phyloP scores from a whole-genome alignment of 2,888 invertebrate genomes.

The Tetheella fluctuosa region DNA sequence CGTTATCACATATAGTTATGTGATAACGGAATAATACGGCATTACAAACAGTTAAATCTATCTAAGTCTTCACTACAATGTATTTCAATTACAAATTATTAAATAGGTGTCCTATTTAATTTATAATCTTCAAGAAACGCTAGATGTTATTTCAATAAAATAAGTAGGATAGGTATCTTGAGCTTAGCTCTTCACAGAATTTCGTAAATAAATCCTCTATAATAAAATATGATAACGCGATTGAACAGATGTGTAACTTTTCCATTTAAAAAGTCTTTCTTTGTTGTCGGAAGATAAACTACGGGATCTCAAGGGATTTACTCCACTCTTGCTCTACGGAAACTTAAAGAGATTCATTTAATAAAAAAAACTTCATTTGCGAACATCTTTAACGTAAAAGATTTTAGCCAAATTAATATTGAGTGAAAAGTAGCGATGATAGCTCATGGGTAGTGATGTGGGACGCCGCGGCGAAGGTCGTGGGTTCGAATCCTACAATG shows the following conservation, averaged over 20 bases:
- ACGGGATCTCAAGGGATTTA: constrained; percentile 44
- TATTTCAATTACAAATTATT: too few relatives aligned
- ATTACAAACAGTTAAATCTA: too few relatives aligned
- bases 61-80: too few relatives aligned
- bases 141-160: neutral
- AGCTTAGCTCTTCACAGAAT: neutral
- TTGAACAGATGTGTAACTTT: constrained; percentile 34
- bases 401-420: neutral
- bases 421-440: too few relatives aligned
- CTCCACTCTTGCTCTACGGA: constrained; percentile 23
- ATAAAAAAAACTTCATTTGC: neutral
- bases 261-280: constrained; percentile 41
- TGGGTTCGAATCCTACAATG: too few relatives aligned
- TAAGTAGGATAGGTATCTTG: neutral
- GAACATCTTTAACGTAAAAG: neutral
- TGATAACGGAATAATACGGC: too few relatives aligned
- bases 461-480: too few relatives aligned
- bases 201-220: neutral
- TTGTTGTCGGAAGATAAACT: constrained; percentile 50
- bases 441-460: too few relatives aligned
- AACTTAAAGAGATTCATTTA: neutral
- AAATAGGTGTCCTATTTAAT: too few relatives aligned
- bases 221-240: constrained; percentile 26
- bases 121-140: neutral
- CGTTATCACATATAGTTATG: too few relatives aligned